phyloP scores from a whole-genome alignment of 2,113 vertebrate genomes.

The Lophura nycthemera region DNA sequence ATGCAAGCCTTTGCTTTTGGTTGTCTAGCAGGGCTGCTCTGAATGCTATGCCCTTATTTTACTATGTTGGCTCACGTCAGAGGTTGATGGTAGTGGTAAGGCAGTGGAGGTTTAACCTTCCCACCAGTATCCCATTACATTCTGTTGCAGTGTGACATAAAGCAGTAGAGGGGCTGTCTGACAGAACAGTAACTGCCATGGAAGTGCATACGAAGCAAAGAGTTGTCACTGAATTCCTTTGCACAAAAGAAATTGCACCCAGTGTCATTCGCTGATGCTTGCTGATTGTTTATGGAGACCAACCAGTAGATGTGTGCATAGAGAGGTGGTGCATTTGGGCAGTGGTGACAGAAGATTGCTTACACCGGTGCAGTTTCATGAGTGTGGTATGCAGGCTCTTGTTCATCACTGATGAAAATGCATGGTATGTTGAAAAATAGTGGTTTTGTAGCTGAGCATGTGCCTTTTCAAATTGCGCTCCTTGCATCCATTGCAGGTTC shows the following conservation, averaged over 20 bases:
- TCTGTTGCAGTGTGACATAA: neutral
- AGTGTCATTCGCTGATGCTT: neutral
- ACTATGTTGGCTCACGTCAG: neutral
- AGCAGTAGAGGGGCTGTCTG: neutral
- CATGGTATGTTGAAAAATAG: neutral
- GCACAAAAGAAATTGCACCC: neutral
- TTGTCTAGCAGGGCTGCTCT: neutral
- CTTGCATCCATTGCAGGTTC: neutral
- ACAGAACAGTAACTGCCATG: neutral
- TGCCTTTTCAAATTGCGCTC: neutral
- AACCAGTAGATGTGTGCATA: neutral
- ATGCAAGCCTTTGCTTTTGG: neutral
- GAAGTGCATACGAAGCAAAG: neutral
- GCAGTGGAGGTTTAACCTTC: neutral
- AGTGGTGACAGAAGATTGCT: neutral
- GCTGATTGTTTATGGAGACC: neutral
- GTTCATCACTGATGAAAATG: neutral
- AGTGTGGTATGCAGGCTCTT: neutral
- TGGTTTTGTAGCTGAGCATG: neutral
- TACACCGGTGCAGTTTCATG: neutral
- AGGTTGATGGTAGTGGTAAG: neutral
- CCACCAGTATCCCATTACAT: neutral
- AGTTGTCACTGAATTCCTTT: neutral
- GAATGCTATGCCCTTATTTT: neutral
- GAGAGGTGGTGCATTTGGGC: neutral